Base-by-base conservation (phyloP, 1,140 invertebrate genomes). In the Anadara kagoshimensis region DNA sequence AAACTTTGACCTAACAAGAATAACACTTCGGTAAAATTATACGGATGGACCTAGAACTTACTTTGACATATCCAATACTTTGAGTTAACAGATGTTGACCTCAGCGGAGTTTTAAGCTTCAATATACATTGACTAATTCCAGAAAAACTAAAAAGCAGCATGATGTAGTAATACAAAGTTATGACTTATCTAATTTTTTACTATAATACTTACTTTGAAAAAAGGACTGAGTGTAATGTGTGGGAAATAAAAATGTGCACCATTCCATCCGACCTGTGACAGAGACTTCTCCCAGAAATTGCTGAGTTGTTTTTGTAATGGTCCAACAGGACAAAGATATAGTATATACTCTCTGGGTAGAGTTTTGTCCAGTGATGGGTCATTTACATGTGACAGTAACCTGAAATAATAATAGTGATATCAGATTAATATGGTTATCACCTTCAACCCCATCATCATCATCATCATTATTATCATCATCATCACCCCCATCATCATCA, bases 191-290 rank as follows among this genome's bases (percentile, higher is more conserved):
- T n/a, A n/a, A n/a, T n/a, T n/a, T n/a, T n/a, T n/a, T n/a, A n/a
- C n/a, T n/a, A n/a, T 36, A 36, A 36, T 26, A 62, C 76, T 79
- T 90, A 96, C 95, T 91, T 95, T 95, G 84, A 97, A 97, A 88
- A 95, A 96, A 12, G 95, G 94, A 51, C 95, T 94, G 45, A 97
- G 90, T 14, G 95, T 97, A 76, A 97, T 94, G 85, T 97, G 95
- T 2, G 95, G 95, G 49, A 95, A 93, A 86, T 93, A 96, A 87
- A 95, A 95, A 82, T 96, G 95, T 11, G 95, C 95, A 26, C 95
- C 94, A 89, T 97, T 97, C 94, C 95, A 95, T 43, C 93, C 94
- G 86, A 92, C 93, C 5, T 93, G 87, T 64, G 91, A 88, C 78
- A 93, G 92, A n/a, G 94, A 94, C 80, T 94, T 94, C 1, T 93